Conservation (phyloP, 2,113 vertebrate species). For the Entelurus aequoreus region DNA sequence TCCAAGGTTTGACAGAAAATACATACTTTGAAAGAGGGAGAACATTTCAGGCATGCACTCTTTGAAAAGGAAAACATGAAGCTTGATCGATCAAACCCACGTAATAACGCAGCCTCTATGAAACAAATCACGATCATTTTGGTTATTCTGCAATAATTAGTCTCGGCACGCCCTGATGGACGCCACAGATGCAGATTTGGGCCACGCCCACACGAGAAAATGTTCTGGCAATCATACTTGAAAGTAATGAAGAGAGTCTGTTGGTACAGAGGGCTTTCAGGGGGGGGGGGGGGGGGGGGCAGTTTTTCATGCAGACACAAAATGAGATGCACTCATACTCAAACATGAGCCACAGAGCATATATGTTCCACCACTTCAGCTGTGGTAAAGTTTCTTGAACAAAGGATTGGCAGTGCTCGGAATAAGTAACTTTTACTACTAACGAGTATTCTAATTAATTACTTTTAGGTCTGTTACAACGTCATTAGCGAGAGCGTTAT, state of each 20-base stretch:
- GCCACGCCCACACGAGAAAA: conserved; percentile 44
- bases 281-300: too few species aligned
- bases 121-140: too few species aligned
- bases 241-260: conserved; percentile 2
- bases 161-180: conserved; percentile 4
- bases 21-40: background rate
- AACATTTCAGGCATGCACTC: background rate
- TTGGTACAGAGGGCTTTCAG: conserved; percentile 9
- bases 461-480: too few species aligned
- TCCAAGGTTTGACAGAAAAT: background rate
- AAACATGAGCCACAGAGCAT: background rate
- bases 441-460: background rate
- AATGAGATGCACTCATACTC: background rate
- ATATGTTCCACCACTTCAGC: background rate
- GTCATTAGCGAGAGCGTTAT: too few species aligned
- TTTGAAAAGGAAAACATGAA: background rate
- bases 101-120: too few species aligned
- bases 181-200: background rate
- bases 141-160: too few species aligned
- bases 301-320: background rate
- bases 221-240: conserved; percentile 15
- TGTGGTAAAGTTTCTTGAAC: background rate
- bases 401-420: background rate
- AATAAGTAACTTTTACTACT: background rate
- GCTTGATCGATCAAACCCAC: background rate